Percentiles rank a stretch among this genome's conserved stretches.
These are phyloP conservation scores for Anolis sagrei DNA, from an alignment of 2,113 vertebrate genomes.

Conservation along the genomic window DNA sequence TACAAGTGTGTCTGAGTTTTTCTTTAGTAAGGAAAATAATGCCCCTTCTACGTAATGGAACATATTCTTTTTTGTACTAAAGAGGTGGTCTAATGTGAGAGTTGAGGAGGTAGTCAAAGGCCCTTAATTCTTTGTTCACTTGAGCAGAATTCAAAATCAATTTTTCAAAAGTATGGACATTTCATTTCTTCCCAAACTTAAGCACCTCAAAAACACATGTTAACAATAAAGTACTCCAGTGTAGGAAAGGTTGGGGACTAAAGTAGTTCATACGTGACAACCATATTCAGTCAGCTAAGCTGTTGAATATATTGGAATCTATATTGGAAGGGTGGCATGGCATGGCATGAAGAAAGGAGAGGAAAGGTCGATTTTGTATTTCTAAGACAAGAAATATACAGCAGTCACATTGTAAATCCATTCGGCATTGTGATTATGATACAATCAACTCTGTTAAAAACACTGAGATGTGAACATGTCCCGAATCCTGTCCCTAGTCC, in stretches of 20 bases:
- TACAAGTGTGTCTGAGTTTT: constrained; percentile 50
- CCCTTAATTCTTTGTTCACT: background rate
- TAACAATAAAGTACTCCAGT: background rate
- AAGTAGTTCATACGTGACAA: too few species aligned
- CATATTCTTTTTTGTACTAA: background rate
- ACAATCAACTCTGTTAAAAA: too few species aligned
- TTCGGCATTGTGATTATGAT: background rate
- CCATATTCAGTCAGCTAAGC: background rate
- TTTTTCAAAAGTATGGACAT: background rate
- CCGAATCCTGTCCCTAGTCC: too few species aligned
- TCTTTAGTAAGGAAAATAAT: constrained; percentile 37
- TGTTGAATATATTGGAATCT: background rate
- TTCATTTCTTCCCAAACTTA: too few species aligned
- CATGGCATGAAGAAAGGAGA: background rate
- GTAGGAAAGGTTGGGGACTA: too few species aligned
- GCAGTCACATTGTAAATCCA: background rate
- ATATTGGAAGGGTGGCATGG: background rate
- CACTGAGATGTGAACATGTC: too few species aligned
- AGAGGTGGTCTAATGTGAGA: background rate
- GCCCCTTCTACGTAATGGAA: constrained; percentile 25
- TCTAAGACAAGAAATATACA: too few species aligned
- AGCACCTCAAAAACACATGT: too few species aligned
- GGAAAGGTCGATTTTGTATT: background rate
- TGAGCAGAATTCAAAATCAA: background rate
- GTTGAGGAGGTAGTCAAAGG: background rate